Conservation (phyloP, 64 coral and sea anemone genomes). For the Montipora cactus region DNA sequence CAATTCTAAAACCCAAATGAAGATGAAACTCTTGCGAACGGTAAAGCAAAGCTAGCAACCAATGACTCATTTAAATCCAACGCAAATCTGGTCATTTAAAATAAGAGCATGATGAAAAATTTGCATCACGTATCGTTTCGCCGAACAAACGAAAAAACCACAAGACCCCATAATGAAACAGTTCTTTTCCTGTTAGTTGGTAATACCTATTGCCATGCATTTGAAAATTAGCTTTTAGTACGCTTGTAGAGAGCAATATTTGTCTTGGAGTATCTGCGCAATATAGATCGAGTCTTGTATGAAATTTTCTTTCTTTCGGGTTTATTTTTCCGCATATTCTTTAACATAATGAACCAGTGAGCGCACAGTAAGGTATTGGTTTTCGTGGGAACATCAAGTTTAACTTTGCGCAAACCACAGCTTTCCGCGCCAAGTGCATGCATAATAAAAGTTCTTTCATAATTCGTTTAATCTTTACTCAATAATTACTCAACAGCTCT, state of each 20-base stretch:
- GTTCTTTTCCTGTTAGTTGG: neutral
- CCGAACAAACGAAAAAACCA: conserved; percentile 9
- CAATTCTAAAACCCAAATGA: conserved; percentile 28
- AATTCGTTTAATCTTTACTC: conserved; percentile 63
- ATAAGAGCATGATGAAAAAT: conserved; percentile 21
- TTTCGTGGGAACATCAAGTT: neutral
- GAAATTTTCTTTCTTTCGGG: neutral
- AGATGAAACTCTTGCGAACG: conserved; percentile 2
- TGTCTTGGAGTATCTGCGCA: neutral
- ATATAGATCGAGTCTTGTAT: neutral
- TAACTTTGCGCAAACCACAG: conserved; percentile 5
- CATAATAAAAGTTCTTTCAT: conserved; percentile 24
- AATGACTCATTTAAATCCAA: neutral
- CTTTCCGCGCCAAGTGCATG: neutral
- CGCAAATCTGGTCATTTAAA: conserved; percentile 31
- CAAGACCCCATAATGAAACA: neutral
- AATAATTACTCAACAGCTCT: conserved; percentile 48
- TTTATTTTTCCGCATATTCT: neutral
- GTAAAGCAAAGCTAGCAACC: neutral
- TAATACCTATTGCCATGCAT: neutral
- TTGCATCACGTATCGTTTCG: conserved; percentile 3
- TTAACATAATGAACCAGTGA: neutral
- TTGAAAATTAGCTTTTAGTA: neutral
- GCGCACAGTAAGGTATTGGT: neutral
- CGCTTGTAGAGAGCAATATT: neutral